phyloP scores from a whole-genome alignment of 2,888 invertebrate species.

The Arctia plantaginis region DNA sequence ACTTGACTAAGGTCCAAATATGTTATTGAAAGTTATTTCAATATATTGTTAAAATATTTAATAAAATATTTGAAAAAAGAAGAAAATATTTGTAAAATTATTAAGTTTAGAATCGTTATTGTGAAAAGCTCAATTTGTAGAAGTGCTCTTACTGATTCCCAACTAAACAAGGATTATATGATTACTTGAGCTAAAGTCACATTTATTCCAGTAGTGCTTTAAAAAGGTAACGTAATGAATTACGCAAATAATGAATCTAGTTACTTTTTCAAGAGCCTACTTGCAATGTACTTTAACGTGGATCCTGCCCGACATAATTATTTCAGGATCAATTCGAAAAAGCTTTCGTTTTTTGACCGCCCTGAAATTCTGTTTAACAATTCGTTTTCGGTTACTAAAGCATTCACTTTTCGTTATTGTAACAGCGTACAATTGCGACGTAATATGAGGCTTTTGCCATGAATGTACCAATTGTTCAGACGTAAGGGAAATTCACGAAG shows the following conservation, averaged over 20 bases:
- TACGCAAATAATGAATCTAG: conserved; percentile 47
- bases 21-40: background rate
- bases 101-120: background rate
- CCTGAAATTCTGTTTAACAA: conserved; percentile 62
- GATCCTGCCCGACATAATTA: conserved; percentile 59
- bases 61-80: background rate
- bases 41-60: background rate
- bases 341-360: conserved; percentile 61
- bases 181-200: conserved; percentile 25
- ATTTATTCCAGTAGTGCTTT: conserved; percentile 20
- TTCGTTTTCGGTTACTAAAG: conserved; percentile 55
- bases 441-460: background rate
- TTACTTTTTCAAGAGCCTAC: conserved; percentile 52
- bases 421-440: conserved; percentile 19
- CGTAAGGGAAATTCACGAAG: background rate
- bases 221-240: conserved; percentile 29
- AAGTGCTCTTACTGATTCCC: conserved; percentile 15
- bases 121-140: conserved; percentile 22
- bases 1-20: background rate
- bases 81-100: background rate
- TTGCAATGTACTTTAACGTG: conserved; percentile 39
- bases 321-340: conserved; percentile 61
- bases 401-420: conserved; percentile 48
- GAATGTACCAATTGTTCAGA: background rate
- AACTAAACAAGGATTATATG: conserved; percentile 22